Conservation (phyloP, 2,113 vertebrate genomes). For the Collichthys lucidus region DNA sequence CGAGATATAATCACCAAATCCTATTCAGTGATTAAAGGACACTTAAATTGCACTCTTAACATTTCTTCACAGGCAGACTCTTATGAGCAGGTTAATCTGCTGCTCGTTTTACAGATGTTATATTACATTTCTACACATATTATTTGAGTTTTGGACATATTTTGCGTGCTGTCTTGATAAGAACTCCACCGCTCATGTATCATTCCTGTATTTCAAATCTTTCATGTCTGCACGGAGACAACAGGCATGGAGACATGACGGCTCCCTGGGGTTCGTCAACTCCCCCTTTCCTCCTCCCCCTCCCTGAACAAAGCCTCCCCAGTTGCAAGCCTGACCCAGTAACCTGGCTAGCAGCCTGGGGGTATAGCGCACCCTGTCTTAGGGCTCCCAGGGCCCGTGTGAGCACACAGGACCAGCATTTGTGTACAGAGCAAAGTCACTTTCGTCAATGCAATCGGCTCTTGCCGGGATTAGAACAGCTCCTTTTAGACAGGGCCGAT, state of each 20-base stretch:
- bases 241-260: slow-evolving; percentile 73
- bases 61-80: slow-evolving; percentile 58
- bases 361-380: slow-evolving; percentile 75
- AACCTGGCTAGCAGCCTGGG: slow-evolving; percentile 82
- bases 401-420: slow-evolving; percentile 70
- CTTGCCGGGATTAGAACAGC: slow-evolving; percentile 76
- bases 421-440: slow-evolving; percentile 77
- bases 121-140: slow-evolving; percentile 36
- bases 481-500: slow-evolving; percentile 76
- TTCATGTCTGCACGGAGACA: slow-evolving; percentile 79
- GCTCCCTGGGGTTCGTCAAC: slow-evolving; percentile 74
- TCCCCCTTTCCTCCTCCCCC: slow-evolving; percentile 60
- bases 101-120: slow-evolving; percentile 32
- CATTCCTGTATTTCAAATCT: slow-evolving; percentile 66
- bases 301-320: slow-evolving; percentile 81
- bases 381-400: slow-evolving; percentile 63
- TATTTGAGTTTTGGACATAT: slow-evolving; percentile 35
- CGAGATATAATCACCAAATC: slow-evolving; percentile 82
- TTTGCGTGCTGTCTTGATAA: neutral
- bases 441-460: slow-evolving; percentile 77
- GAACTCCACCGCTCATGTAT: slow-evolving; percentile 46
- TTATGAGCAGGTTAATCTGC: slow-evolving; percentile 44
- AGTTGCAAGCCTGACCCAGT: slow-evolving; percentile 84
- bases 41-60: slow-evolving; percentile 76
- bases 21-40: slow-evolving; percentile 75